Percentiles rank a stretch among this genome's conserved stretches.
Conservation (phyloP, 2,888 invertebrate species). For the Megaustenia siamemsis region DNA sequence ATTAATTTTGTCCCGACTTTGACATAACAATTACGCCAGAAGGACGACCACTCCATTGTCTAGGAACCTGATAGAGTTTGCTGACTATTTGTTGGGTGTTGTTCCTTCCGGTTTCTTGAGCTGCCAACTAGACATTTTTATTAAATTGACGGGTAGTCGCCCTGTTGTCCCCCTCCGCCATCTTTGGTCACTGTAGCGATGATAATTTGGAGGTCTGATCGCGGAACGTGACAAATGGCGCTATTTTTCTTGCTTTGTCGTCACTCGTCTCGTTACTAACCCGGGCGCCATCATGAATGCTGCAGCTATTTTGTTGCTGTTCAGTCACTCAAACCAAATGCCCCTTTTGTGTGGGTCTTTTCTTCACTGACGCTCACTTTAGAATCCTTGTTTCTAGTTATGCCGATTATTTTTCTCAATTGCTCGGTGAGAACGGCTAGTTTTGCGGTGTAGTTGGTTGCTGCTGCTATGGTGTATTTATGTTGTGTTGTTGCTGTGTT, state of each 20-base stretch:
- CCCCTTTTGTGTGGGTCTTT: no score
- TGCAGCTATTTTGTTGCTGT: neutral
- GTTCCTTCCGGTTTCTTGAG: neutral
- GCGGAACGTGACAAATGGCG: constrained; percentile 39
- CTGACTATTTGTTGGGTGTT: constrained; percentile 32
- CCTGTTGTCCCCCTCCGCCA: constrained; percentile 32
- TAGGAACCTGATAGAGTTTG: neutral
- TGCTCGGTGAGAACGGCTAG: no score
- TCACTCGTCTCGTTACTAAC: neutral
- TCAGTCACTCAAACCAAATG: neutral
- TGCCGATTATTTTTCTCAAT: no score
- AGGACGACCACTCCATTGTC: constrained; percentile 26
- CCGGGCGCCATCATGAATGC: neutral
- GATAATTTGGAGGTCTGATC: constrained; percentile 19
- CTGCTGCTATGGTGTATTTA: no score
- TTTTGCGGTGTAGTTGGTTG: no score
- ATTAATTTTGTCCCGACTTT: constrained; percentile 37
- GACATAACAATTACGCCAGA: constrained; percentile 43
- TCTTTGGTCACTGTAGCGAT: constrained; percentile 49
- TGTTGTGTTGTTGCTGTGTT: no score
- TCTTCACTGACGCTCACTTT: no score
- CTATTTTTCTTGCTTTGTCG: constrained; percentile 4
- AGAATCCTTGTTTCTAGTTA: no score
- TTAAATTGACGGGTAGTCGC: constrained; percentile 21
- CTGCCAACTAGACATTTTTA: constrained; percentile 12